Conservation (phyloP, 2,888 invertebrate species). For the Apocheima hispidaria region DNA sequence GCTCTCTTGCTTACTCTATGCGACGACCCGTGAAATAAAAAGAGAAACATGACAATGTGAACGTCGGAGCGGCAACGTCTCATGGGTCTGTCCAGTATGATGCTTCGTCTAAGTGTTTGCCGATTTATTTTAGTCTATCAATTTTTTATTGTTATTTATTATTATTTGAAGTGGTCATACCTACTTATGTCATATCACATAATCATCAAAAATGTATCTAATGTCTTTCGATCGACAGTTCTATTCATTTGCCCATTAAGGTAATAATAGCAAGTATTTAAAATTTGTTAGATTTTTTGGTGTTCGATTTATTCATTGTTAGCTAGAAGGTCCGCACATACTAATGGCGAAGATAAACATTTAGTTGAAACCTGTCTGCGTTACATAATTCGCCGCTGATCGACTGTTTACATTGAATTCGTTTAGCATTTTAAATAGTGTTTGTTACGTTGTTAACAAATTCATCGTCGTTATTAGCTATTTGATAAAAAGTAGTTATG, state of each 20-base stretch:
- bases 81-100: too few species aligned
- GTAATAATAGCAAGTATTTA: not conserved
- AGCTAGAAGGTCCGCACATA: not conserved
- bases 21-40: too few species aligned
- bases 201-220: not conserved
- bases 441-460: slow-evolving; percentile 3
- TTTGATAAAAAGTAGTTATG: not conserved
- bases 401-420: slow-evolving; percentile 25
- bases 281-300: too few species aligned
- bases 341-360: slow-evolving; percentile 5
- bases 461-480: not conserved
- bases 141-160: slow-evolving; percentile 15
- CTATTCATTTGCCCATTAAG: not conserved
- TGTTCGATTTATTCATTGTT: not conserved
- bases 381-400: slow-evolving; percentile 25
- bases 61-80: too few species aligned
- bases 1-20: too few species aligned
- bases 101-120: too few species aligned
- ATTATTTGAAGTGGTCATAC: not conserved
- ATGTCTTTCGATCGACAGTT: not conserved
- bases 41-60: too few species aligned
- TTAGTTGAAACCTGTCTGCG: slow-evolving; percentile 7
- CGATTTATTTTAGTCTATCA: slow-evolving; percentile 36
- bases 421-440: slow-evolving; percentile 28
- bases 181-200: too few species aligned